Evolutionary conservation across 2,113 vertebrate genomes (phyloP), one percentile per base, ranked within the genome.

Genomic region (Physeter macrocephalus): DNA sequence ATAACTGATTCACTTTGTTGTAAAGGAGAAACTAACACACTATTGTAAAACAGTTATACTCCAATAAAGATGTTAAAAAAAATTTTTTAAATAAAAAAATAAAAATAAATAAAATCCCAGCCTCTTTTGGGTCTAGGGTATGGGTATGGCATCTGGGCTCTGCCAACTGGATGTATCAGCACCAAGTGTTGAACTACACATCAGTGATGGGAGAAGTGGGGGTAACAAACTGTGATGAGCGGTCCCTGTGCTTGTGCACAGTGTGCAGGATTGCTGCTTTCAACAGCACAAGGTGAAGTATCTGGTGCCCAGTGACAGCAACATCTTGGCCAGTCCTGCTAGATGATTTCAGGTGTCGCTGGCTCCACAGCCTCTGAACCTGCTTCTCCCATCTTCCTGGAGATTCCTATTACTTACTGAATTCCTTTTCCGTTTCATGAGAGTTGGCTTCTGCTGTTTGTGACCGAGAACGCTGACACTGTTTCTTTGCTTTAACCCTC

Each of bases 151-250:
- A 41, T 1, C 10, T 10, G 41, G 54, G 27, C 2, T 88, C 52
- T 84, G 18, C 36, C 41, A 52, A 3, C 6, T 0, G 86, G 15
- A 36, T 0, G 0, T 12, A 27, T 49, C 9, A 39, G 21, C 54
- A 46, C 25, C 34, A 84, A 91, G 61, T 62, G 10, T 8, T 59
- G 43, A 81, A 8, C 36, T 41, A 1, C 23, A 29, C 7, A 2
- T 36, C 23, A 59, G 4, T 34, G 6, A 71, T 15, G 7, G 34
- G 43, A 57, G 11, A 31, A 46, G 27, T 27, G 25, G 14, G 31
- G 15, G 27, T 41, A 41, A 6, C 43, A 0, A 6, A 71, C 36
- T 5, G 7, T 20, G 27, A 62, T 10, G 85, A 20, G 41, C 1
- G 21, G 6, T 14, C 41, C 3, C 39, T n/a, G 23, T 46, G 31